A percentile compares a stretch with the other conserved stretches of the same genome.
Conservation (phyloP, 2,888 invertebrate genomes). For the Chrysodeixis includens region DNA sequence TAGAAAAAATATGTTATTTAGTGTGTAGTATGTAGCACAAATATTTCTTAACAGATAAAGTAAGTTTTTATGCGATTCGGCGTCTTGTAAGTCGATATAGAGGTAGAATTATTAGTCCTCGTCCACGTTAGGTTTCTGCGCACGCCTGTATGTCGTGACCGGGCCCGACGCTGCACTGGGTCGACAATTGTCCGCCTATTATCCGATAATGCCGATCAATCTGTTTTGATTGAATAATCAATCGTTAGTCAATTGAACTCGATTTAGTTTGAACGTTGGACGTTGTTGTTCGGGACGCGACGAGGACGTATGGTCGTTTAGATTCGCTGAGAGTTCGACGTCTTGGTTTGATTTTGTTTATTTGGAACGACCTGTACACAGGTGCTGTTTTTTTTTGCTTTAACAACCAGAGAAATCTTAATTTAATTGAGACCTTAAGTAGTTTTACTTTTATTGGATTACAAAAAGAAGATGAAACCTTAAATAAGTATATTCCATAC, state of each 20-base stretch:
- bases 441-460: background rate
- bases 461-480: background rate
- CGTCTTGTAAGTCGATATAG: background rate
- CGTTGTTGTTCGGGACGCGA: slow-evolving; percentile 41
- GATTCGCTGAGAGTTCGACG: slow-evolving; percentile 36
- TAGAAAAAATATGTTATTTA: background rate
- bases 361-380: background rate
- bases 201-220: slow-evolving; percentile 88
- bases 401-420: background rate
- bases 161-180: slow-evolving; percentile 61
- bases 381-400: no score
- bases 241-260: slow-evolving; percentile 88
- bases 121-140: slow-evolving; percentile 39
- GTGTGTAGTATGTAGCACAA: no score
- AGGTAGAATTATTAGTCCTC: background rate
- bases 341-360: slow-evolving; percentile 8
- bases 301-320: slow-evolving; percentile 40
- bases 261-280: slow-evolving; percentile 69
- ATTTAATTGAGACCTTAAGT: background rate
- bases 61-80: background rate
- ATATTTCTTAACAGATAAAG: background rate
- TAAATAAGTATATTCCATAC: background rate
- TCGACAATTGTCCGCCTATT: slow-evolving; percentile 75
- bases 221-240: slow-evolving; percentile 87
- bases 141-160: slow-evolving; percentile 60